These are phyloP conservation scores for Enteromius afrohamiltoni DNA, from an alignment of 2,797 vertebrate species.

Conservation along the genomic window DNA sequence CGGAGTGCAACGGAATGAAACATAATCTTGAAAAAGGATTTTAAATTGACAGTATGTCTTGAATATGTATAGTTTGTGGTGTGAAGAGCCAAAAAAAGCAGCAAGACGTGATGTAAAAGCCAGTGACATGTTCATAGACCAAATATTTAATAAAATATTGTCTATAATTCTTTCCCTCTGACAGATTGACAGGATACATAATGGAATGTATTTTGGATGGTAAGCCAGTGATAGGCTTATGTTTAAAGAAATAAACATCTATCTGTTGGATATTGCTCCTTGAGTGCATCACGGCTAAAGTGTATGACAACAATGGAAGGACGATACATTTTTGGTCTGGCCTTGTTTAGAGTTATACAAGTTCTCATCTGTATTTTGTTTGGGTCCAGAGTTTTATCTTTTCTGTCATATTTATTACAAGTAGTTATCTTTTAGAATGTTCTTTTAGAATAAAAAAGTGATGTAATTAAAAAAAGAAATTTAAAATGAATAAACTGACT, in stretches of 20 bases:
- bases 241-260: background rate
- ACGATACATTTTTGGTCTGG: background rate
- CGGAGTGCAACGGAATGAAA: conserved; percentile 29
- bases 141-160: background rate
- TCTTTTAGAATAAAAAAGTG: background rate
- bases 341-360: background rate
- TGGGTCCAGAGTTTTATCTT: background rate
- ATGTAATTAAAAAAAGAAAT: background rate
- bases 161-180: background rate
- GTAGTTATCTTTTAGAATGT: background rate
- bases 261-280: background rate
- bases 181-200: conserved; percentile 3
- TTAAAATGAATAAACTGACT: background rate
- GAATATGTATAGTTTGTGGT: background rate
- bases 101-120: conserved; percentile 14
- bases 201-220: background rate
- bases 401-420: background rate
- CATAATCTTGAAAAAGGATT: background rate
- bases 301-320: background rate
- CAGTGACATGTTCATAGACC: conserved; percentile 5
- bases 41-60: conserved; percentile 13
- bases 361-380: too few species aligned
- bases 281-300: background rate
- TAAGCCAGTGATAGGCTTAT: background rate
- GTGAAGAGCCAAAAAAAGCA: background rate